phyloP scores from a whole-genome alignment of 1,140 invertebrate genomes.

The Phenacoccus solenopsis region DNA sequence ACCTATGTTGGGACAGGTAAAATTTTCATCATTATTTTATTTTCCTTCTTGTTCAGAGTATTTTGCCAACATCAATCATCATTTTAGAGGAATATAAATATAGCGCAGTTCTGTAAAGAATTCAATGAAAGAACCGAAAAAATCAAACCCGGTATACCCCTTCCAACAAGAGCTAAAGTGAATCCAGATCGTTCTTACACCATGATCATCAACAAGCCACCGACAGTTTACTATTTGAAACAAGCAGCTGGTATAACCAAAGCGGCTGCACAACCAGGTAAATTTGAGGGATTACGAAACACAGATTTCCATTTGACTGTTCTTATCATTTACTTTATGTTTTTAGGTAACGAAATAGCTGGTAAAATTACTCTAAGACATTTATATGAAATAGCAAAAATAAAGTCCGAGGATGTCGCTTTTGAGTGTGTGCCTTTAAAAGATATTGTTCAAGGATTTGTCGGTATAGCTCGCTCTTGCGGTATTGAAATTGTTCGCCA shows the following conservation, averaged over 20 bases:
- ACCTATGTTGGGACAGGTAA: conserved; percentile 78
- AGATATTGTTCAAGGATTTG: conserved; percentile 65
- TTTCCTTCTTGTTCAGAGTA: too few relatives aligned
- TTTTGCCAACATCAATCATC: conserved; percentile 19
- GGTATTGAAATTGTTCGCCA: conserved; percentile 78
- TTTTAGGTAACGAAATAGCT: conserved; percentile 51
- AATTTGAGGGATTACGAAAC: conserved; percentile 23
- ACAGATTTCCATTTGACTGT: neutral
- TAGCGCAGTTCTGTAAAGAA: conserved; percentile 93
- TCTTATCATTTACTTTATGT: conserved; percentile 24
- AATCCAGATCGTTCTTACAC: conserved; percentile 81
- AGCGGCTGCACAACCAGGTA: conserved; percentile 66
- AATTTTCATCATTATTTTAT: conserved; percentile 21
- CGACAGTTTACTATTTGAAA: conserved; percentile 74
- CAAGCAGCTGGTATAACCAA: conserved; percentile 85
- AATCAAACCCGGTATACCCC: conserved; percentile 81
- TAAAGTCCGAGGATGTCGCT: conserved; percentile 77
- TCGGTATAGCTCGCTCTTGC: conserved; percentile 58
- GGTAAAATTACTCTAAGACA: conserved; percentile 93
- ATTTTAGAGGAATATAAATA: conserved; percentile 82
- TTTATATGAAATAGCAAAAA: conserved; percentile 94
- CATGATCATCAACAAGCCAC: conserved; percentile 70
- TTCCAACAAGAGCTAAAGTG: conserved; percentile 65
- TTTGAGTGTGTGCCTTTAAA: conserved; percentile 51
- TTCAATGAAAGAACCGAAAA: conserved; percentile 91